Percentiles rank a stretch among this genome's conserved stretches.
phyloP scores from a whole-genome alignment of 2,797 vertebrate species.

The Platalea minor region DNA sequence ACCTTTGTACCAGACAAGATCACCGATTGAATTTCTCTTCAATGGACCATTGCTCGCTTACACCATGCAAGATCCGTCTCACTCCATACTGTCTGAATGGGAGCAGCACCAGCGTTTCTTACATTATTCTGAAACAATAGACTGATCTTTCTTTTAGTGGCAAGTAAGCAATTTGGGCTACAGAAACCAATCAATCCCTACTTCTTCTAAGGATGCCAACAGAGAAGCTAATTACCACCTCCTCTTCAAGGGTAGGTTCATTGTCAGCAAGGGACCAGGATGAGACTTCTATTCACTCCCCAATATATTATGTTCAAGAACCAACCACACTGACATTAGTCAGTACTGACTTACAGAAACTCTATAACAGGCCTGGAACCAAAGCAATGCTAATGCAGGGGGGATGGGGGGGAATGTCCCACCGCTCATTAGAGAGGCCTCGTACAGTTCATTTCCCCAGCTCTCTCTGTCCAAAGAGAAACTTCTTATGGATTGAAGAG shows the following conservation, averaged over 20 bases:
- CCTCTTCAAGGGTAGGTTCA: neutral
- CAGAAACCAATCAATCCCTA: neutral
- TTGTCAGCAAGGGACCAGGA: neutral
- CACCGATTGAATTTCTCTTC: slow-evolving; percentile 34
- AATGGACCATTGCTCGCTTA: neutral
- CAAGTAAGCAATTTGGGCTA: neutral
- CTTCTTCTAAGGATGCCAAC: slow-evolving; percentile 16
- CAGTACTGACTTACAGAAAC: neutral
- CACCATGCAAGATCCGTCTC: neutral
- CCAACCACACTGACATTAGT: neutral
- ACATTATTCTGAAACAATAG: slow-evolving; percentile 19
- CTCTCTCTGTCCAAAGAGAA: neutral
- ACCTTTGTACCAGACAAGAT: neutral
- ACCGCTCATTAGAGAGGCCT: neutral
- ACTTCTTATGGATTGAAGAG: neutral
- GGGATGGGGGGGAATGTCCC: rapidly evolving
- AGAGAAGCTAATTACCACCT: slow-evolving; percentile 42
- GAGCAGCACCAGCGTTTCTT: neutral
- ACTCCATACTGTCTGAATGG: neutral
- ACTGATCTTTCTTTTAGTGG: neutral
- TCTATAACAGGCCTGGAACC: neutral
- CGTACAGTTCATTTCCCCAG: neutral
- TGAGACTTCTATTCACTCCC: slow-evolving; percentile 2
- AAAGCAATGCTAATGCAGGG: rapidly evolving
- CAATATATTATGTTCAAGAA: neutral